Evolutionary conservation across 2,888 invertebrate species (phyloP).

Genomic region (Trissolcus japonicus): DNA sequence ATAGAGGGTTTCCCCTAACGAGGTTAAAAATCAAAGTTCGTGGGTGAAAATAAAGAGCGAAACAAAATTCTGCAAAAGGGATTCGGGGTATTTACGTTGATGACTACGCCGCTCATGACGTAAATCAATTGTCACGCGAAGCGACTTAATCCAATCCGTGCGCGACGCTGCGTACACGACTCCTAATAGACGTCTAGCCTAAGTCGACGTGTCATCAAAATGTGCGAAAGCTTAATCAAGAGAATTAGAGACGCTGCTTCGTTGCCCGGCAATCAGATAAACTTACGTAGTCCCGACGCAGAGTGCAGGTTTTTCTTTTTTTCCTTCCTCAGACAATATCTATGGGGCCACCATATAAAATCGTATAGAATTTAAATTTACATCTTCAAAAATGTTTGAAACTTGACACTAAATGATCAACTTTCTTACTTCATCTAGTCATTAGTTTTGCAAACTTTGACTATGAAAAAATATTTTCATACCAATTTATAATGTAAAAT

Average conservation of each 20-base stretch:
- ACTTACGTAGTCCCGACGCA: constrained; percentile 57
- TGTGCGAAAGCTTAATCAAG: constrained; percentile 75
- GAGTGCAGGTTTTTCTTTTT: no score
- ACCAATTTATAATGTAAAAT: no score
- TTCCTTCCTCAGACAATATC: no score
- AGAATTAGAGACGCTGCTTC: constrained; percentile 71
- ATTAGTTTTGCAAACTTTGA: no score
- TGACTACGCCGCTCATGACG: constrained; percentile 60
- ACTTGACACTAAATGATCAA: no score
- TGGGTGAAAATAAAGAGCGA: constrained; percentile 2
- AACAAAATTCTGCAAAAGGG: constrained; percentile 40
- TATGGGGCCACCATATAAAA: no score
- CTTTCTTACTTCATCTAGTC: no score
- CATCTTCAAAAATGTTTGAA: no score
- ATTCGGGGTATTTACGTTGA: constrained; percentile 51
- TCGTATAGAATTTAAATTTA: no score
- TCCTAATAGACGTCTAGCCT: constrained; percentile 55
- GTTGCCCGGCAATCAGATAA: constrained; percentile 72
- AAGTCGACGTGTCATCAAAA: constrained; percentile 70
- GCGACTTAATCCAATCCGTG: constrained; percentile 69
- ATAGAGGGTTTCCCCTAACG: no score
- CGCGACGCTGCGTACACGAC: constrained; percentile 64
- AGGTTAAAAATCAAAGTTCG: constrained; percentile 21
- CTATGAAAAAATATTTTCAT: no score
- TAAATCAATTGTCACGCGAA: constrained; percentile 70